These are phyloP conservation scores for Rhizoglyphus robini DNA, from an alignment of 1,140 invertebrate species.

Conservation along the genomic window DNA sequence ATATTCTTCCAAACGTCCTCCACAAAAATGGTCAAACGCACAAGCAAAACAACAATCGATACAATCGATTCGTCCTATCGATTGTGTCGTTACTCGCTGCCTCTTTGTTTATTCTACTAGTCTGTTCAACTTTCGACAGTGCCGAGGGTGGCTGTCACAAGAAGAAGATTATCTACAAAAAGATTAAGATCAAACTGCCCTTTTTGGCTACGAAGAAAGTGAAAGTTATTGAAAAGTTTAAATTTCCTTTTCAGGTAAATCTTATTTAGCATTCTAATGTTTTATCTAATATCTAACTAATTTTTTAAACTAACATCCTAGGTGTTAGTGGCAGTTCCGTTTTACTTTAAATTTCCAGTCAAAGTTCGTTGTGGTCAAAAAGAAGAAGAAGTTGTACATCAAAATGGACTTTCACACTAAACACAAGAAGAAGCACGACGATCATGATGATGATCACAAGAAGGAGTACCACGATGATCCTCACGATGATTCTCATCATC, in stretches of 20 bases:
- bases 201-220: background rate
- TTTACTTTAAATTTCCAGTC: background rate
- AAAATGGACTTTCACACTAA: background rate
- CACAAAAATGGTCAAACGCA: too few relatives aligned
- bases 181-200: background rate
- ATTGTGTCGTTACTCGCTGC: too few relatives aligned
- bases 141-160: background rate
- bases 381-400: background rate
- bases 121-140: too few relatives aligned
- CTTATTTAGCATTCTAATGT: too few relatives aligned
- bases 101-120: too few relatives aligned
- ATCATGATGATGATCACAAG: background rate
- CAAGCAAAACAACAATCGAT: too few relatives aligned
- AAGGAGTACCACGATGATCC: background rate
- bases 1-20: too few relatives aligned
- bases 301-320: too few relatives aligned
- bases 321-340: background rate
- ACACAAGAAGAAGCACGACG: background rate
- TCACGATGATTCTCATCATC: background rate
- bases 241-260: background rate
- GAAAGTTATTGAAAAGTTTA: background rate
- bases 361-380: background rate
- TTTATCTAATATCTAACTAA: too few relatives aligned
- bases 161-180: background rate
- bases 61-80: too few relatives aligned